Percentiles rank a stretch among this genome's conserved stretches.
Conservation (phyloP, 2,797 vertebrate genomes). For the Manis javanica region DNA sequence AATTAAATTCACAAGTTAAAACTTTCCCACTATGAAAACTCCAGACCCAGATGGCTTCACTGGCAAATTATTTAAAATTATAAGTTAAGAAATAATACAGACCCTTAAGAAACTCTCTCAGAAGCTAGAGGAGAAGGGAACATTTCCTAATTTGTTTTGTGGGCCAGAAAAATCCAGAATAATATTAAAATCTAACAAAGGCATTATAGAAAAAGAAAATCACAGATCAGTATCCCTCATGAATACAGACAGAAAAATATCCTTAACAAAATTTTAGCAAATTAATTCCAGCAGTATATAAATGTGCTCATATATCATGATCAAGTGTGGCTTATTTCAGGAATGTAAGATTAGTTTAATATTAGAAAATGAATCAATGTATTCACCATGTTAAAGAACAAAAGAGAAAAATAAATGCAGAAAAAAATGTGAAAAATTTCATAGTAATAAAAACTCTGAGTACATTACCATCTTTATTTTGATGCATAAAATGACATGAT, state of each 20-base stretch:
- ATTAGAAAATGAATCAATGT: background rate
- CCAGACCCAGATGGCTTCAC: background rate
- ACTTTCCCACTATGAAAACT: background rate
- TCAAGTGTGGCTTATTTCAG: background rate
- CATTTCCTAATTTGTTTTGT: background rate
- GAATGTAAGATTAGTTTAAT: background rate
- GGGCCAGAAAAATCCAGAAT: background rate
- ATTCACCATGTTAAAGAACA: background rate
- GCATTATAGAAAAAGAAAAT: background rate
- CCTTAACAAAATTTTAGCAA: background rate
- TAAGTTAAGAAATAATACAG: background rate
- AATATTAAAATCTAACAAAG: background rate
- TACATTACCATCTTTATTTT: background rate
- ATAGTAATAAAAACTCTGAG: background rate
- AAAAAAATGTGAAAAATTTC: background rate
- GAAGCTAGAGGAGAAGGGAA: background rate
- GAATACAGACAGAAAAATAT: background rate
- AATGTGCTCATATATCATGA: background rate
- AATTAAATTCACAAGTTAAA: background rate
- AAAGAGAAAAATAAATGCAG: background rate
- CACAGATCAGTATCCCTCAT: background rate
- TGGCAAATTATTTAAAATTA: background rate
- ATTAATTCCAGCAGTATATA: background rate
- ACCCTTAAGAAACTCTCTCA: background rate
- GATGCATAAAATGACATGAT: background rate